A percentile compares a stretch with the other conserved stretches of the same genome.
Evolutionary conservation across 1,140 invertebrate genomes (phyloP).

Genomic region (Gonatopus flavifemur): DNA sequence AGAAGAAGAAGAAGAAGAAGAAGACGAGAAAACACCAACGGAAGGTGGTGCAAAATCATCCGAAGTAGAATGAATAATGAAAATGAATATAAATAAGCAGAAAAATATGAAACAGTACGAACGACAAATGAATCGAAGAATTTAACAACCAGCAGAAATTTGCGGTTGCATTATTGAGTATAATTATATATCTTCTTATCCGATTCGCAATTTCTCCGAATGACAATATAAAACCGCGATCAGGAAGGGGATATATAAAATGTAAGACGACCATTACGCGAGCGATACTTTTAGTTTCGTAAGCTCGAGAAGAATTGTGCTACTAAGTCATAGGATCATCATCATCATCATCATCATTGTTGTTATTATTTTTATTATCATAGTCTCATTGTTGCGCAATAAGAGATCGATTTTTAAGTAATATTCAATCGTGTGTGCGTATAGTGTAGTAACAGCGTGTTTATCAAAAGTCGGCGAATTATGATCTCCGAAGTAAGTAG

Average conservation of each 20-base stretch:
- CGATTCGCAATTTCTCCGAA: constrained; percentile 41
- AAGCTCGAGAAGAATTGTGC: constrained; percentile 27
- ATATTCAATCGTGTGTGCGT: background rate
- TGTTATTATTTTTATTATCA: background rate
- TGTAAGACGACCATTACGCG: constrained; percentile 17
- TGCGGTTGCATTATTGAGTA: constrained; percentile 57
- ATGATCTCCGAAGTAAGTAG: background rate
- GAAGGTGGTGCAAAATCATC: too few relatives aligned
- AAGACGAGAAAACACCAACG: too few relatives aligned
- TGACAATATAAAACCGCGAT: constrained; percentile 40
- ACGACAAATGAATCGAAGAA: too few relatives aligned
- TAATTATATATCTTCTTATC: constrained; percentile 45
- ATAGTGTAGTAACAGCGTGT: background rate
- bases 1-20: too few relatives aligned
- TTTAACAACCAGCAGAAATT: too few relatives aligned
- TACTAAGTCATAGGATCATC: constrained; percentile 51
- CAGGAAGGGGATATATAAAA: constrained; percentile 46
- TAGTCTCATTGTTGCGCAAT: background rate
- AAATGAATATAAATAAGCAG: too few relatives aligned
- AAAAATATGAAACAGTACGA: too few relatives aligned
- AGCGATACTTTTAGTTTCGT: constrained; percentile 44
- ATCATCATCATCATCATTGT: background rate
- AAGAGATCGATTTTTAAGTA: background rate
- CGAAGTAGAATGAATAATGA: too few relatives aligned
- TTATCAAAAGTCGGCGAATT: background rate